A percentile compares a stretch with the other conserved stretches of the same genome.
Evolutionary conservation across 2,797 vertebrate genomes (phyloP).

Genomic region (Tapirus indicus): DNA sequence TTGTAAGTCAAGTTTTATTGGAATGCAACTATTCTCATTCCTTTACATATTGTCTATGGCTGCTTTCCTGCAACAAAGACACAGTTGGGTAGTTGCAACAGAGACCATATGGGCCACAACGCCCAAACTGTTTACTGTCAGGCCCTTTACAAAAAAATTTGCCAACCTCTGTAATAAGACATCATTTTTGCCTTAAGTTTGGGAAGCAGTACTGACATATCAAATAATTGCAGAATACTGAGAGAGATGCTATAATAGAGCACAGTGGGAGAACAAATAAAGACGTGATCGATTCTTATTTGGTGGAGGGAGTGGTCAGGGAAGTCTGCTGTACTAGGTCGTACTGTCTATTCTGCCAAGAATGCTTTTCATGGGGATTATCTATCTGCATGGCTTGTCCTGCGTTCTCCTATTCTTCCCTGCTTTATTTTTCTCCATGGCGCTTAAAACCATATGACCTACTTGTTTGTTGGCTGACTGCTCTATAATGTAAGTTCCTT

Average conservation of each 20-base stretch:
- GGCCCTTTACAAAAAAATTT: constrained; percentile 9
- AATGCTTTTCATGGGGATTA: neutral
- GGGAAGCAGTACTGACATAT: neutral
- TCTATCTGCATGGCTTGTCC: neutral
- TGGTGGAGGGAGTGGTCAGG: neutral
- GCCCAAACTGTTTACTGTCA: neutral
- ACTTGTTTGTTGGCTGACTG: neutral
- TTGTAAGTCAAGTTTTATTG: neutral
- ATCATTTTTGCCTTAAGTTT: constrained; percentile 44
- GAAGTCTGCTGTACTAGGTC: neutral
- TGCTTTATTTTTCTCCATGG: neutral
- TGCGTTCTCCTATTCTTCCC: neutral
- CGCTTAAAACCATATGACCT: neutral
- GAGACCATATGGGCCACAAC: neutral
- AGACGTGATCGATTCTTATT: neutral
- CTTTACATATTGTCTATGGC: neutral
- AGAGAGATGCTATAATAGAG: neutral
- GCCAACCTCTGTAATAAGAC: neutral
- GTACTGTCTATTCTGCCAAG: neutral
- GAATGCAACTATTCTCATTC: neutral
- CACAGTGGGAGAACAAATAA: neutral
- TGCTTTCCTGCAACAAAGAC: neutral
- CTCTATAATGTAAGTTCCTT: constrained; percentile 19
- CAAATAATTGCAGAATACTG: neutral
- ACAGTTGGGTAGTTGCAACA: neutral